Conservation (phyloP, 2,888 invertebrate species). For the Anaspis maculata region DNA sequence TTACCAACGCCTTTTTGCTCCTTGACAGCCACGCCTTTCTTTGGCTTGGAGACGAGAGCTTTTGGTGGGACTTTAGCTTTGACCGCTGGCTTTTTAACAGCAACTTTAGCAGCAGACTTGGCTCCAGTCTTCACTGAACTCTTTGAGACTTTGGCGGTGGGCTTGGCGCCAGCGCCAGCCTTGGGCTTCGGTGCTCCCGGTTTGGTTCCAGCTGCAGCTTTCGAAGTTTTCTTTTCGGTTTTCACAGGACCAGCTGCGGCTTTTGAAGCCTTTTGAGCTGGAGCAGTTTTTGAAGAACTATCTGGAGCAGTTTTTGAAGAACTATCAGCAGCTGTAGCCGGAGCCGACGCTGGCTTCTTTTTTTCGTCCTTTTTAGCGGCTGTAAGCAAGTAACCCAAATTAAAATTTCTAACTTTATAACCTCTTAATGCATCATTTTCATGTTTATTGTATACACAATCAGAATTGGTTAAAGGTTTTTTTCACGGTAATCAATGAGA, state of each 20-base stretch:
- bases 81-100: conserved; percentile 31
- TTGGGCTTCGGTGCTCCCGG: conserved; percentile 30
- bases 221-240: conserved; percentile 35
- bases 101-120: conserved; percentile 43
- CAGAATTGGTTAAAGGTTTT: conserved; percentile 23
- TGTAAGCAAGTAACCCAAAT: conserved; percentile 16
- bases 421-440: not conserved
- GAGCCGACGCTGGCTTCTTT: conserved; percentile 42
- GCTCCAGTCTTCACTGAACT: conserved; percentile 18
- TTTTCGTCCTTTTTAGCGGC: conserved; percentile 48
- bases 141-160: conserved; percentile 18
- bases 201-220: conserved; percentile 17
- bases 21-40: conserved; percentile 48
- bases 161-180: conserved; percentile 10
- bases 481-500: conserved; percentile 47
- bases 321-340: conserved; percentile 38
- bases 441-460: too few relatives aligned
- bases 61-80: conserved; percentile 39
- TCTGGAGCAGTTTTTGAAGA: too few relatives aligned
- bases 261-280: conserved; percentile 31
- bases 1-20: conserved; percentile 49
- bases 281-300: conserved; percentile 33
- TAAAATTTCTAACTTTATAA: not conserved
- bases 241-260: conserved; percentile 40
- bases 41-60: conserved; percentile 45